These are phyloP conservation scores for Catocala fraxini DNA, from an alignment of 2,888 invertebrate genomes.

Conservation along the genomic window DNA sequence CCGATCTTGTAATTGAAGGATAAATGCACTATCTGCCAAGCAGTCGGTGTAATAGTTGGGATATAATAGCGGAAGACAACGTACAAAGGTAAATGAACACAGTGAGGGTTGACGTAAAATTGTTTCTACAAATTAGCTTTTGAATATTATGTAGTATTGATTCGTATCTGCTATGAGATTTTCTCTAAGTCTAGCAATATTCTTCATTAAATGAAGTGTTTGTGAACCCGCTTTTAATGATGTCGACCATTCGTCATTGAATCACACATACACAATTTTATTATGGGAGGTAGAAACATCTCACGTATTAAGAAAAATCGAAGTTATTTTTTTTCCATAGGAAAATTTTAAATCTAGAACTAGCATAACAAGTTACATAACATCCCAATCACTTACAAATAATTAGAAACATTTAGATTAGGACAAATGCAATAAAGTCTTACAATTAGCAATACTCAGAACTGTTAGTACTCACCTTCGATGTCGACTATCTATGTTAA, in stretches of 20 bases:
- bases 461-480: slow-evolving; percentile 35
- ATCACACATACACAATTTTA: slow-evolving; percentile 39
- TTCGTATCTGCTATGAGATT: not conserved
- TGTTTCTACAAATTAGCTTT: slow-evolving; percentile 21
- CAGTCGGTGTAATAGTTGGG: slow-evolving; percentile 9
- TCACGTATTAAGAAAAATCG: slow-evolving; percentile 48
- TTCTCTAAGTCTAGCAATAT: too few species aligned
- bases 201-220: too few species aligned
- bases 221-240: not conserved
- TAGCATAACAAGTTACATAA: slow-evolving; percentile 66
- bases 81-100: slow-evolving; percentile 42
- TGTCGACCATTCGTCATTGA: slow-evolving; percentile 36
- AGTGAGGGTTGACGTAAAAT: slow-evolving; percentile 34
- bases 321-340: slow-evolving; percentile 66
- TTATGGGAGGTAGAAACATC: slow-evolving; percentile 29
- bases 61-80: slow-evolving; percentile 25
- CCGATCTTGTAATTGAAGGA: not conserved
- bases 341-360: slow-evolving; percentile 70
- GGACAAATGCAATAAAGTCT: slow-evolving; percentile 46
- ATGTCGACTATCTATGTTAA: slow-evolving; percentile 15
- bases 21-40: slow-evolving; percentile 11
- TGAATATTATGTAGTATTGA: slow-evolving; percentile 30
- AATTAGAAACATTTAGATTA: slow-evolving; percentile 33
- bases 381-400: slow-evolving; percentile 41
- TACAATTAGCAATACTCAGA: slow-evolving; percentile 33